phyloP scores from a whole-genome alignment of 2,888 invertebrate genomes.

The Latheticus oryzae region DNA sequence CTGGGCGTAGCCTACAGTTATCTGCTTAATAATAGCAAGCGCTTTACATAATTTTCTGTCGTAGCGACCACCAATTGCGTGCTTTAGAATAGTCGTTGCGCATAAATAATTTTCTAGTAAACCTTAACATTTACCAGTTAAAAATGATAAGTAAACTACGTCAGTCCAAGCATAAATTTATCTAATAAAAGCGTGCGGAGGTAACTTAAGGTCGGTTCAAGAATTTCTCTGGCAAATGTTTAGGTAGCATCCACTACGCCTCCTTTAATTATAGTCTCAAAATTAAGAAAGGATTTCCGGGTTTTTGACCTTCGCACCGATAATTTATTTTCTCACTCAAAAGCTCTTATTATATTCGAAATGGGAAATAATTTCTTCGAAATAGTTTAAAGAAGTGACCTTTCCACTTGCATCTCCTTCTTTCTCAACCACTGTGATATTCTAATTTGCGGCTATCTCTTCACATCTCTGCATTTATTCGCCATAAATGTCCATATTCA shows the following conservation, averaged over 20 bases:
- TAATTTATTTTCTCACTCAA: too few species aligned
- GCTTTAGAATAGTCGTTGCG: slow-evolving; percentile 4
- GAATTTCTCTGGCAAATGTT: too few species aligned
- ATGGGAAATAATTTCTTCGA: too few species aligned
- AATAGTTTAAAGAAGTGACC: too few species aligned
- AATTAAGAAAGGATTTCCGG: slow-evolving; percentile 2
- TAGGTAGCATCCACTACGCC: slow-evolving; percentile 2
- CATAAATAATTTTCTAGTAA: slow-evolving; percentile 21
- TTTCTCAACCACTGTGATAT: too few species aligned
- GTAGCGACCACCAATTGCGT: slow-evolving; percentile 15
- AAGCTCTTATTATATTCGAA: too few species aligned
- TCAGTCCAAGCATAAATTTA: slow-evolving; percentile 5
- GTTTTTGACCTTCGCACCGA: too few species aligned
- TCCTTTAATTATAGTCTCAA: slow-evolving; percentile 2
- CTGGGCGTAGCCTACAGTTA: slow-evolving; percentile 18
- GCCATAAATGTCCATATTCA: slow-evolving; percentile 28
- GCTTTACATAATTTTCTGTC: slow-evolving; percentile 18
- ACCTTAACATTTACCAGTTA: slow-evolving; percentile 21
- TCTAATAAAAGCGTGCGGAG: neutral
- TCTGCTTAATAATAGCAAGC: slow-evolving; percentile 10
- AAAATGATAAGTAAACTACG: slow-evolving; percentile 3
- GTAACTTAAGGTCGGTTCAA: neutral
- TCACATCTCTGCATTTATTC: slow-evolving; percentile 7
- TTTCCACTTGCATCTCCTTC: too few species aligned
- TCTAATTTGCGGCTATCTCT: slow-evolving; percentile 4